These are phyloP conservation scores for Sebastes matsubarae DNA, from an alignment of 2,797 vertebrate species.

Conservation along the genomic window DNA sequence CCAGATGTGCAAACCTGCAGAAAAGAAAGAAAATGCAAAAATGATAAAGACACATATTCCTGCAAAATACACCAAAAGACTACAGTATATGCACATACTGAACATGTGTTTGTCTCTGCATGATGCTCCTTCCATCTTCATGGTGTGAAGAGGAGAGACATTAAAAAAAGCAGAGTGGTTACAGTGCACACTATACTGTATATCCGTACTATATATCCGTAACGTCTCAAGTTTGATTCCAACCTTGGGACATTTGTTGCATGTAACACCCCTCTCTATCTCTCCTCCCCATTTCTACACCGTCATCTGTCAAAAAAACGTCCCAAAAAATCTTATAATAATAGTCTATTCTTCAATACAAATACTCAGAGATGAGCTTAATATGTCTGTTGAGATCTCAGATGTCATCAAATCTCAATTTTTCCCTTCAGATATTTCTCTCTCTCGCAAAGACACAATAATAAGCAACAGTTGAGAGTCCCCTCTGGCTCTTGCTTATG, in stretches of 20 bases:
- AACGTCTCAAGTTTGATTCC: neutral
- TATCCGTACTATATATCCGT: too few relatives aligned
- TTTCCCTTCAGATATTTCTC: slow-evolving; percentile 42
- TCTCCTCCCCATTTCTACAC: neutral
- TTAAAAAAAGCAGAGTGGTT: neutral
- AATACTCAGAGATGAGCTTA: neutral
- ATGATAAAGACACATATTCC: slow-evolving; percentile 3
- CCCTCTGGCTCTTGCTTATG: slow-evolving; percentile 58
- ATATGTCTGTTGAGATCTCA: slow-evolving; percentile 7
- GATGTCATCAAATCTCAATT: slow-evolving; percentile 20
- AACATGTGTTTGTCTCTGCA: neutral
- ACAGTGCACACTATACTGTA: neutral
- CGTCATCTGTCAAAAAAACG: neutral
- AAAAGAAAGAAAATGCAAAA: neutral
- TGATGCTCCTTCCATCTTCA: neutral
- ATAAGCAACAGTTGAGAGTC: slow-evolving; percentile 29
- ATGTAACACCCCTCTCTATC: neutral
- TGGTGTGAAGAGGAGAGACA: neutral
- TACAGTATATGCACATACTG: neutral
- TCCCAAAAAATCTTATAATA: neutral
- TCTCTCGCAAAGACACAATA: slow-evolving; percentile 31
- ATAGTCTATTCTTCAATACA: neutral
- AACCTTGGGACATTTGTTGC: neutral
- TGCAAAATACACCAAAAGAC: neutral
- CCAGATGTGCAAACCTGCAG: slow-evolving; percentile 91